Evolutionary conservation across 2,797 vertebrate species (phyloP).

Genomic region (Macrochelys suwanniensis): DNA sequence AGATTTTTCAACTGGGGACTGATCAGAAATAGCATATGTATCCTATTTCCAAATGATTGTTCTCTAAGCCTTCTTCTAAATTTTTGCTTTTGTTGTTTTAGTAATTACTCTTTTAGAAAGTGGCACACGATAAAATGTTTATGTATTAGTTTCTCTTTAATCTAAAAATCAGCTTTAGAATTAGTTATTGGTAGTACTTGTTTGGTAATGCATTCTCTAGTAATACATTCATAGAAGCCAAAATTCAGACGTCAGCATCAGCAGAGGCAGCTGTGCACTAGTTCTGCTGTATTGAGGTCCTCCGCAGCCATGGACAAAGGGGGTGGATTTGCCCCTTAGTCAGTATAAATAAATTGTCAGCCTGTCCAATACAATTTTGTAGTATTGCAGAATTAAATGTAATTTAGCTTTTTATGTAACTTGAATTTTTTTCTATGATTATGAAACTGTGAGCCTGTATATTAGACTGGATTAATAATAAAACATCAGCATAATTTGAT

Average conservation of each 20-base stretch:
- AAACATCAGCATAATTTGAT: conserved; percentile 7
- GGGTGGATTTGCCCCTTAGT: not conserved
- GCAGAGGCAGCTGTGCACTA: not conserved
- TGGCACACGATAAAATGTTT: not conserved
- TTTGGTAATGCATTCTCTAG: not conserved
- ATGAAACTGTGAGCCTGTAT: not conserved
- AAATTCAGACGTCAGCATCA: not conserved
- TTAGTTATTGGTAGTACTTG: not conserved
- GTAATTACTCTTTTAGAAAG: not conserved
- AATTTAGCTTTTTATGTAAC: not conserved
- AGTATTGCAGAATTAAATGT: not conserved
- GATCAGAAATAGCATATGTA: not conserved
- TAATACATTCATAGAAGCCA: not conserved
- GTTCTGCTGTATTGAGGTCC: not conserved
- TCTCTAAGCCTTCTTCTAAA: not conserved
- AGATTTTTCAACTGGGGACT: not conserved
- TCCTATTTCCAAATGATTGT: not conserved
- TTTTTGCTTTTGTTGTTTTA: not conserved
- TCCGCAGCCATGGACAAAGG: not conserved
- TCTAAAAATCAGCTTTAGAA: not conserved
- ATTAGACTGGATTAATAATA: not conserved
- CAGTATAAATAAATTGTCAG: not conserved
- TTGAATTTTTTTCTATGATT: not conserved
- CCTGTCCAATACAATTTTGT: not conserved
- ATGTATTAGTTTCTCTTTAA: not conserved